Percentiles rank a stretch among this genome's conserved stretches.
Conservation (phyloP, 2,888 invertebrate species). For the Philereme transversata region DNA sequence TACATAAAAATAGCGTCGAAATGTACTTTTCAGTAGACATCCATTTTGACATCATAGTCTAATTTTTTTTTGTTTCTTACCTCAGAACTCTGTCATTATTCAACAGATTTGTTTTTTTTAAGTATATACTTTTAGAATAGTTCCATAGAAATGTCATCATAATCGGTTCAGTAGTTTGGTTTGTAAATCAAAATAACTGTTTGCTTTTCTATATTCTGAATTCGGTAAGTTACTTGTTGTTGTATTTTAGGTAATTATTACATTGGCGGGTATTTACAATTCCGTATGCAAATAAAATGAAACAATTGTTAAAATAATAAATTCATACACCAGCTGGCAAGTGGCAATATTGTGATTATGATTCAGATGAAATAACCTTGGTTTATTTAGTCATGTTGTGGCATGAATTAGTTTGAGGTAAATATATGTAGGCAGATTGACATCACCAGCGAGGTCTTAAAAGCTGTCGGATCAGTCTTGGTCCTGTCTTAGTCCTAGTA, state of each 20-base stretch:
- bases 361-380: background rate
- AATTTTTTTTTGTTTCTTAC: no score
- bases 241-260: background rate
- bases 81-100: no score
- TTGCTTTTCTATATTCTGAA: background rate
- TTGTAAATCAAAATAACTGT: no score
- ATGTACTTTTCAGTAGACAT: no score
- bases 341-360: background rate
- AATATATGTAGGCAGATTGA: background rate
- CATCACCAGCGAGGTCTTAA: no score
- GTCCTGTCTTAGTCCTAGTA: no score
- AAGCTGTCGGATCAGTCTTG: no score
- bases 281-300: background rate
- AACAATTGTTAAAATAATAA: background rate
- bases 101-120: background rate
- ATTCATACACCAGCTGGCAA: background rate
- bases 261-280: background rate
- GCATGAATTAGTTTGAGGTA: background rate
- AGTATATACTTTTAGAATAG: no score
- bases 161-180: no score
- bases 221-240: background rate
- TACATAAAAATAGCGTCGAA: no score
- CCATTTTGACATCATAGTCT: no score
- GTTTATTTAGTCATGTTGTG: background rate
- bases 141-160: no score